Conservation (phyloP, 1,140 invertebrate genomes). For the Aphelenchoides avenae region DNA sequence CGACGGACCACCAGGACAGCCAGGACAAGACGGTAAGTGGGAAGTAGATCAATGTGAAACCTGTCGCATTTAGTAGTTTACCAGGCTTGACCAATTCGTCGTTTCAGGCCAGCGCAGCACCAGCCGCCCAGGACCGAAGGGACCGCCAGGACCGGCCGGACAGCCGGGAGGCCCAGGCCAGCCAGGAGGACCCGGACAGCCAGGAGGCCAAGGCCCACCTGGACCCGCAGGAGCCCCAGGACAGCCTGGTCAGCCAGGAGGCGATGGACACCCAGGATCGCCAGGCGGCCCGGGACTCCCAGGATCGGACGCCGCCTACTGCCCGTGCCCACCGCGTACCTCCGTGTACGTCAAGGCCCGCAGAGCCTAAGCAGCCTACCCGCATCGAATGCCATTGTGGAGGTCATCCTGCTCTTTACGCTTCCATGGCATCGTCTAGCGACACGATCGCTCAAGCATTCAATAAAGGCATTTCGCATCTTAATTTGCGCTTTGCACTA, state of each 20-base stretch:
- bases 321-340: slow-evolving; percentile 34
- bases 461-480: too few species aligned
- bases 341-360: too few species aligned
- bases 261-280: neutral
- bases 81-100: neutral
- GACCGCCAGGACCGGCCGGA: slow-evolving; percentile 12
- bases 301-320: slow-evolving; percentile 24
- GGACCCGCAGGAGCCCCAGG: slow-evolving; percentile 16
- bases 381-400: too few species aligned
- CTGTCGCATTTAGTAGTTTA: neutral
- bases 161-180: slow-evolving; percentile 11
- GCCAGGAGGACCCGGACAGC: slow-evolving; percentile 23
- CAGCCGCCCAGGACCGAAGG: slow-evolving; percentile 16
- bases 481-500: too few species aligned
- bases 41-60: neutral
- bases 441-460: too few species aligned
- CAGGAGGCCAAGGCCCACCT: slow-evolving; percentile 11
- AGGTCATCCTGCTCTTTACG: too few species aligned
- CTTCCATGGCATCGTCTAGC: too few species aligned
- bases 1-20: slow-evolving; percentile 17
- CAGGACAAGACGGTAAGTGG: slow-evolving; percentile 31
- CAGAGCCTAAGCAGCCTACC: too few species aligned
- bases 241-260: too few species aligned
- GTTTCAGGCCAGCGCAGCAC: slow-evolving; percentile 13
- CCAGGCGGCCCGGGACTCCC: slow-evolving; percentile 12